Percentiles rank a stretch among this genome's conserved stretches.
These are phyloP conservation scores for Cacatua alba DNA, from an alignment of 2,113 vertebrate species.

Conservation along the genomic window DNA sequence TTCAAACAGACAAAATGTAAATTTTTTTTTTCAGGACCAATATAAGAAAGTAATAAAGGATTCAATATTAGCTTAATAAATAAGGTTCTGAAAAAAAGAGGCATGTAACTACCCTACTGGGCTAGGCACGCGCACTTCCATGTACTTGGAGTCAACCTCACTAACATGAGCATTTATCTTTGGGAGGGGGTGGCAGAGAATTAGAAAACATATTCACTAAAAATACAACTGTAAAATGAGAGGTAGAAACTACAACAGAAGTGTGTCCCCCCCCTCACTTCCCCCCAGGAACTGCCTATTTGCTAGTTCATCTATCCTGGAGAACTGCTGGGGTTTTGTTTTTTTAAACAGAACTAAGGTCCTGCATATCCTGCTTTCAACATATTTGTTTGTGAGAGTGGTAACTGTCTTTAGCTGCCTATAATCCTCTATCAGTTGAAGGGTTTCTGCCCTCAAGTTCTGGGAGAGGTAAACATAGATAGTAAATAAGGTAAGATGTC, in stretches of 20 bases:
- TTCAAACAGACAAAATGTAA: neutral
- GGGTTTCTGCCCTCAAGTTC: neutral
- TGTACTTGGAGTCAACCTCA: neutral
- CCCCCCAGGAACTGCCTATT: neutral
- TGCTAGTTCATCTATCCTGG: neutral
- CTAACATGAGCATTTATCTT: neutral
- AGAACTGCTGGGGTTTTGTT: neutral
- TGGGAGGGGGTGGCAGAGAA: neutral
- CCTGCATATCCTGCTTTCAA: neutral
- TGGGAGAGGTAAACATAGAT: neutral
- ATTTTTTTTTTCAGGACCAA: neutral
- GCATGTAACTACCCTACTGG: neutral
- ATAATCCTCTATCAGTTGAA: neutral
- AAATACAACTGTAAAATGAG: neutral
- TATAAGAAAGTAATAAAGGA: neutral
- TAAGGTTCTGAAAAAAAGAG: neutral
- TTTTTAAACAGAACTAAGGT: neutral
- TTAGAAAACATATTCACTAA: neutral
- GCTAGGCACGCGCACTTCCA: fast-evolving
- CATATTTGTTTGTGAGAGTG: neutral
- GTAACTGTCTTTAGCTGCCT: neutral
- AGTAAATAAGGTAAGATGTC: neutral
- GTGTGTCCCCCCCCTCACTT: neutral
- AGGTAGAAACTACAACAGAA: neutral
- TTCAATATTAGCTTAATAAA: neutral